Evolutionary conservation across 1,140 invertebrate genomes (phyloP).

Genomic region (Bombus sylvicola): DNA sequence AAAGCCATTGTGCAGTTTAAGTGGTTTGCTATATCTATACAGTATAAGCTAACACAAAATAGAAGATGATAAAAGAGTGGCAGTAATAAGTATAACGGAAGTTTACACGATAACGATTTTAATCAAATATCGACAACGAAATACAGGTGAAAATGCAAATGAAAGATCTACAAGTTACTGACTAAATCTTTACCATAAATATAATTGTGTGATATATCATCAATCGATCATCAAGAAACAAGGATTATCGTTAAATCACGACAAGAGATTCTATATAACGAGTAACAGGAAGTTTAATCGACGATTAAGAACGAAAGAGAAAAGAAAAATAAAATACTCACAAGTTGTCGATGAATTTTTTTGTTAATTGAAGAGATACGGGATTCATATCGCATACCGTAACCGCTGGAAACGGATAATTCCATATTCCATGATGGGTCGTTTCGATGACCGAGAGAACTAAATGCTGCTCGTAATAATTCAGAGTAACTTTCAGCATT

Average conservation of each 20-base stretch:
- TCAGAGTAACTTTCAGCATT: conserved; percentile 80
- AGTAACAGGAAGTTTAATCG: background rate
- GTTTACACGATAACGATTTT: too few relatives aligned
- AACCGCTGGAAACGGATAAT: conserved; percentile 88
- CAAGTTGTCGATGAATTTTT: conserved; percentile 79
- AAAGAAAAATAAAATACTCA: conserved; percentile 71
- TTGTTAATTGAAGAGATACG: conserved; percentile 81
- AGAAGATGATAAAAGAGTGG: too few relatives aligned
- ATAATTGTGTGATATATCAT: background rate
- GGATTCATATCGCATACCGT: conserved; percentile 87
- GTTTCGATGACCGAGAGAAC: conserved; percentile 85
- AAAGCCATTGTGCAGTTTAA: background rate
- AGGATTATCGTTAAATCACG: background rate
- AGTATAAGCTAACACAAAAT: too few relatives aligned
- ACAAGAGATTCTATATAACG: background rate
- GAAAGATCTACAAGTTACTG: too few relatives aligned
- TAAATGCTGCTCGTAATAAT: conserved; percentile 79
- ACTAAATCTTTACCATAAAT: too few relatives aligned
- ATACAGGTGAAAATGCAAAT: too few relatives aligned
- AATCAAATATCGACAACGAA: too few relatives aligned
- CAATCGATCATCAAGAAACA: background rate
- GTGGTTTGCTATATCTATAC: too few relatives aligned
- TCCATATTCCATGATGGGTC: conserved; percentile 88
- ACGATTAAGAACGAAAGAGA: background rate
- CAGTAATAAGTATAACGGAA: too few relatives aligned